These are phyloP conservation scores for Rhagoletis zephyria DNA, from an alignment of 1,140 invertebrate species.

Conservation along the genomic window DNA sequence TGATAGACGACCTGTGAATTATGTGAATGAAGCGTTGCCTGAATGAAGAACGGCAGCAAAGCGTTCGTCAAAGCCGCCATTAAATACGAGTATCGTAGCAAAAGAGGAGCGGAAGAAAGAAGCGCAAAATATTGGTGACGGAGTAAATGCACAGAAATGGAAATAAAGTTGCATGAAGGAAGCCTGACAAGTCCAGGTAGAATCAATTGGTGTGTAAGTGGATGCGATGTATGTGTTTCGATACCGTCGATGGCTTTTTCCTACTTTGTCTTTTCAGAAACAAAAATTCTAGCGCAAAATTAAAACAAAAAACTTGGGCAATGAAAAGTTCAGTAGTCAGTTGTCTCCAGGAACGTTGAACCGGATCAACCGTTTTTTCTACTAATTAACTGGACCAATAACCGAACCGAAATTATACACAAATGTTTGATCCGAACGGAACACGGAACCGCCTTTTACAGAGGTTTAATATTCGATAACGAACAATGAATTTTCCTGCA, in stretches of 20 bases:
- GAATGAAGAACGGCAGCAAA: slow-evolving; percentile 1
- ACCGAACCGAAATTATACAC: too few relatives aligned
- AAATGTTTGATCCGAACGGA: too few relatives aligned
- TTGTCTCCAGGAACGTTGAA: not conserved
- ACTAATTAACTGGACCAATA: too few relatives aligned
- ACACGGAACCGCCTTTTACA: too few relatives aligned
- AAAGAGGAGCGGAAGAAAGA: not conserved
- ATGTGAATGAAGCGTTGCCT: slow-evolving; percentile 29
- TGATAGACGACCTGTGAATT: not conserved
- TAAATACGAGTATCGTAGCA: not conserved
- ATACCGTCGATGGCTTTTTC: not conserved
- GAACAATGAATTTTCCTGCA: too few relatives aligned
- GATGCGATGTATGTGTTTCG: not conserved
- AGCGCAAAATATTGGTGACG: not conserved
- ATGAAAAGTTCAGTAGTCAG: not conserved
- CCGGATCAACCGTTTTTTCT: not conserved
- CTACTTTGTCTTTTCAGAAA: too few relatives aligned
- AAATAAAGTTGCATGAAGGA: slow-evolving; percentile 8
- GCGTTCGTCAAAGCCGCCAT: not conserved
- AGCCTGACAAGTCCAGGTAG: slow-evolving; percentile 31
- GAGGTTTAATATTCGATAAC: too few relatives aligned
- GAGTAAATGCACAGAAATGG: not conserved
- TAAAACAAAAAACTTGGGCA: not conserved
- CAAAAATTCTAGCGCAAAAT: too few relatives aligned
- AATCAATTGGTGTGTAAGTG: not conserved